These are phyloP conservation scores for Mastigias papua DNA, from an alignment of 30 jellyfish, hydroid and myxozoan species.

Conservation along the genomic window DNA sequence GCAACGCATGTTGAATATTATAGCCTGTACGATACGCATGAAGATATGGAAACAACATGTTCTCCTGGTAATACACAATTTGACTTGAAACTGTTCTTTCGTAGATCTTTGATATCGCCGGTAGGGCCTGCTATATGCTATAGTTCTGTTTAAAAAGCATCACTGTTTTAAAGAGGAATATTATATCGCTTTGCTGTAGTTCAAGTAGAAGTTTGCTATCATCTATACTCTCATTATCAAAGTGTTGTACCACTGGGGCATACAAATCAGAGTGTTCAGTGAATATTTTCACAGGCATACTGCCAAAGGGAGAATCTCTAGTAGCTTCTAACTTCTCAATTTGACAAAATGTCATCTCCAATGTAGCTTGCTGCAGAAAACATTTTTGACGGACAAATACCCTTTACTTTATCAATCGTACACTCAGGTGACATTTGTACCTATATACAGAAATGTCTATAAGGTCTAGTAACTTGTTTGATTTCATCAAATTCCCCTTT, in stretches of 20 bases:
- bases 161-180: slow-evolving; percentile 27
- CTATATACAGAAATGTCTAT: too few species aligned
- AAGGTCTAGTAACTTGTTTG: too few species aligned
- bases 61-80: slow-evolving; percentile 4
- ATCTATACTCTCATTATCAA: slow-evolving; percentile 4
- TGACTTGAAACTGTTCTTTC: slow-evolving; percentile 27
- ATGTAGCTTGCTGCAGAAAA: too few species aligned
- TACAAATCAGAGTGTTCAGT: slow-evolving; percentile 17
- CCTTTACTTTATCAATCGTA: too few species aligned
- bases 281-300: slow-evolving; percentile 10
- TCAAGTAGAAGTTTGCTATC: not conserved
- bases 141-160: slow-evolving; percentile 15
- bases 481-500: too few species aligned
- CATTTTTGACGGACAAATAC: too few species aligned
- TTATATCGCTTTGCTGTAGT: slow-evolving; percentile 5
- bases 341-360: too few species aligned
- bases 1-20: slow-evolving; percentile 30
- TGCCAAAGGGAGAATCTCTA: slow-evolving; percentile 1
- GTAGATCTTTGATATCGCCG: slow-evolving; percentile 27
- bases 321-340: too few species aligned
- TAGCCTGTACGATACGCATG: slow-evolving; percentile 11
- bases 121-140: not conserved
- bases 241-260: slow-evolving; percentile 16
- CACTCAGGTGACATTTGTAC: too few species aligned
- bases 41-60: slow-evolving; percentile 20